These are phyloP conservation scores for Leucophenga montana DNA, from an alignment of 2,888 invertebrate genomes.

Conservation along the genomic window DNA sequence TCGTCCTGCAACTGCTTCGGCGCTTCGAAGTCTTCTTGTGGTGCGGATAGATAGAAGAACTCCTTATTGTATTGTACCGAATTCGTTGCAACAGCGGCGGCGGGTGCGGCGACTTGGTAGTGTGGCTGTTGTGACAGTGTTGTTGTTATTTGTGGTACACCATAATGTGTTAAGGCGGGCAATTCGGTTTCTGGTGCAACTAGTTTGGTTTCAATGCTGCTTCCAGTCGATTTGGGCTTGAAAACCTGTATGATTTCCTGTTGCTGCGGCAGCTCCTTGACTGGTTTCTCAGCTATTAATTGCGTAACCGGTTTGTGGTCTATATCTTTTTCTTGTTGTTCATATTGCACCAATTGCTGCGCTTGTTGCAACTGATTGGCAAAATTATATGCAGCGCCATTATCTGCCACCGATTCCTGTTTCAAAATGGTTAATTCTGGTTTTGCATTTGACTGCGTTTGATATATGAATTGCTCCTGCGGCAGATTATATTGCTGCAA, in stretches of 20 bases:
- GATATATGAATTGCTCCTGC: constrained; percentile 16
- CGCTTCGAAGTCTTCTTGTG: constrained; percentile 43
- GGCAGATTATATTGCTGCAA: constrained; percentile 33
- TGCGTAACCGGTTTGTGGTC: constrained; percentile 6
- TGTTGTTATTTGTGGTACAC: not conserved
- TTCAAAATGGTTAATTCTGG: not conserved
- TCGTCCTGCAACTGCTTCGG: constrained; percentile 36
- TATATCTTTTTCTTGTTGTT: constrained; percentile 18
- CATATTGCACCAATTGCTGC: constrained; percentile 17
- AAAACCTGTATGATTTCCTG: not conserved
- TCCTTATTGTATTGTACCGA: constrained; percentile 45
- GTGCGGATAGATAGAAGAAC: constrained; percentile 50
- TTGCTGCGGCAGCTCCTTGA: not conserved
- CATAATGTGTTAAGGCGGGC: not conserved
- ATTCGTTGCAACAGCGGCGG: not conserved
- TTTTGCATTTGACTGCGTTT: not conserved
- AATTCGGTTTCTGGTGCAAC: not conserved
- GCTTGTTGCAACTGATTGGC: constrained; percentile 31
- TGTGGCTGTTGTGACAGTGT: constrained; percentile 30
- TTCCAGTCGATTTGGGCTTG: not conserved
- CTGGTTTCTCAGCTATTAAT: constrained; percentile 5
- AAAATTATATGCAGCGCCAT: constrained; percentile 29
- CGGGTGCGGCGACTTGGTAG: too few species aligned
- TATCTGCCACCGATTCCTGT: constrained; percentile 5
- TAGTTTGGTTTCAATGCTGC: not conserved